A percentile compares a stretch with the other conserved stretches of the same genome.
These are phyloP conservation scores for Gadopsis bispinosus DNA, from an alignment of 2,797 vertebrate genomes.

Conservation along the genomic window DNA sequence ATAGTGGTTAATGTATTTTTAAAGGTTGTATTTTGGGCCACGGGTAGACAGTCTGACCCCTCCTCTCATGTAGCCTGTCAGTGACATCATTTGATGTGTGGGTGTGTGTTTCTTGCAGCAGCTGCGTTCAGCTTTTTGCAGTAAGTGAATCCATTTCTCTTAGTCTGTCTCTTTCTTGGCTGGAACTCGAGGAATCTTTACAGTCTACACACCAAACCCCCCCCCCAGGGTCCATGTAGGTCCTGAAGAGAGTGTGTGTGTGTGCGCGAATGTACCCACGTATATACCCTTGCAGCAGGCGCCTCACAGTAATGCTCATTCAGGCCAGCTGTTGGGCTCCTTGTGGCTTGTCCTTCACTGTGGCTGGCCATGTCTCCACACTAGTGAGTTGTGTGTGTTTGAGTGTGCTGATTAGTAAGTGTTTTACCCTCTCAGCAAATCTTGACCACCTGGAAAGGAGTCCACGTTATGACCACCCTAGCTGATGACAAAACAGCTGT, in stretches of 20 bases:
- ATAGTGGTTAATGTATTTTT: neutral
- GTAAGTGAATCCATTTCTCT: constrained; percentile 55
- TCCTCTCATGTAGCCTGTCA: constrained; percentile 4
- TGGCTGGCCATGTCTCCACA: constrained; percentile 49
- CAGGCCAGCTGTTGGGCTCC: constrained; percentile 77
- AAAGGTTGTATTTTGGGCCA: constrained; percentile 6
- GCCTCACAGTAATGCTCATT: constrained; percentile 68
- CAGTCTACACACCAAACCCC: constrained; percentile 83
- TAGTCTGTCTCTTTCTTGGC: constrained; percentile 67
- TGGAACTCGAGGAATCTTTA: constrained; percentile 82
- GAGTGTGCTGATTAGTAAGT: constrained; percentile 50
- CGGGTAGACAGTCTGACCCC: neutral
- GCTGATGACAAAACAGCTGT: constrained; percentile 69
- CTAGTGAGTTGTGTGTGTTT: constrained; percentile 9
- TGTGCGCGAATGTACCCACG: constrained; percentile 17
- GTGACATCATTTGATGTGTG: constrained; percentile 49
- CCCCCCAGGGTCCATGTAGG: constrained; percentile 73
- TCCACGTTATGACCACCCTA: constrained; percentile 48
- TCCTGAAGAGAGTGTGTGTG: constrained; percentile 60
- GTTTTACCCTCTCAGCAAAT: constrained; percentile 64
- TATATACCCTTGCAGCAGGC: constrained; percentile 62
- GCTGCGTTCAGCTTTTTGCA: constrained; percentile 63
- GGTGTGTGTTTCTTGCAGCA: constrained; percentile 47
- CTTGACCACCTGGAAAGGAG: constrained; percentile 68
- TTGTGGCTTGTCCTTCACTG: constrained; percentile 54